phyloP scores from a whole-genome alignment of 2,113 vertebrate species.

The Ochotona princeps region DNA sequence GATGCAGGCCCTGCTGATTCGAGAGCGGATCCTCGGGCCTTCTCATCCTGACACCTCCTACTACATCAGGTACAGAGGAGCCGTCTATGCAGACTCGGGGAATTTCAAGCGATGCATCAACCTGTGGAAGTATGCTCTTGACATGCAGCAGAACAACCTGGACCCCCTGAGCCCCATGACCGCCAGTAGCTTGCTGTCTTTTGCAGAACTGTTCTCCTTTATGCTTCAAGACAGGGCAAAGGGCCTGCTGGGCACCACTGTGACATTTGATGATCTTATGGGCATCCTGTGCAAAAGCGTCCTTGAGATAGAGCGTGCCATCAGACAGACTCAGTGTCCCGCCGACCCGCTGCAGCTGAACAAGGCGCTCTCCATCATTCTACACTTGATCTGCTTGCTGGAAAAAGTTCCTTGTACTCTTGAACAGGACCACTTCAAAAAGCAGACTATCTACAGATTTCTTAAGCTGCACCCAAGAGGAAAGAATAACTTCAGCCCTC shows the following conservation, averaged over 20 bases:
- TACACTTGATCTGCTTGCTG: constrained; percentile 97
- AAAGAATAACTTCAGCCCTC: constrained; percentile 96
- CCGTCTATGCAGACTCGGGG: constrained; percentile 98
- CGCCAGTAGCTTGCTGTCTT: constrained; percentile 96
- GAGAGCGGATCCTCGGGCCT: constrained; percentile 97
- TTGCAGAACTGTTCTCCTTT: constrained; percentile 99
- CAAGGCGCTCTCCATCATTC: constrained; percentile 98
- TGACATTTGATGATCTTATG: constrained; percentile 98
- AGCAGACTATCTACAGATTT: constrained; percentile 97
- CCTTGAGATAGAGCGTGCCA: constrained; percentile 96
- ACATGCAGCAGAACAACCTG: constrained; percentile 98
- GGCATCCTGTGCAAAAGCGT: constrained; percentile 97
- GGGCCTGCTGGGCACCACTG: constrained; percentile 95
- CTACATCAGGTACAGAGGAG: constrained; percentile 97
- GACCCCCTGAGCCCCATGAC: constrained; percentile 99
- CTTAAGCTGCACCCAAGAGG: constrained; percentile 96
- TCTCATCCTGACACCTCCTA: constrained; percentile 99
- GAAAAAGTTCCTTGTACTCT: constrained; percentile 96
- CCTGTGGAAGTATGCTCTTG: constrained; percentile 98
- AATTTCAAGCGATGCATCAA: constrained; percentile 99
- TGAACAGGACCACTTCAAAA: constrained; percentile 98
- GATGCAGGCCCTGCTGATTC: constrained; percentile 97
- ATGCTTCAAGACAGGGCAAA: constrained; percentile 99
- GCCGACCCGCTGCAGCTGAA: constrained; percentile 95
- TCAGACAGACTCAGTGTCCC: constrained; percentile 90